phyloP scores from a whole-genome alignment of 2,888 invertebrate species.

The Gryllus longicercus region DNA sequence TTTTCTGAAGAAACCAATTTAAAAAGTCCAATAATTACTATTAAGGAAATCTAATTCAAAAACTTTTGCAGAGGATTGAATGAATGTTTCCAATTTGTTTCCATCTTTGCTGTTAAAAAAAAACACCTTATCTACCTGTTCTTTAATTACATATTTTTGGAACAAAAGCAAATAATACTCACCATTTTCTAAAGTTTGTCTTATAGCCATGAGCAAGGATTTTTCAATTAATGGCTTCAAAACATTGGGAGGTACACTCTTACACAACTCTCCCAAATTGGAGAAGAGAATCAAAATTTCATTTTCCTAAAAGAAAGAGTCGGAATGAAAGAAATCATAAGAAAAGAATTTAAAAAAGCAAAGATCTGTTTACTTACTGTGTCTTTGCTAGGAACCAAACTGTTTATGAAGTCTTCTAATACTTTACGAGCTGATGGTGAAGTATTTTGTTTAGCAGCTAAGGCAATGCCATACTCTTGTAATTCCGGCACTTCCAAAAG shows the following conservation, averaged over 20 bases:
- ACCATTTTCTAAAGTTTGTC: too few relatives aligned
- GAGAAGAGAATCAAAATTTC: slow-evolving; percentile 52
- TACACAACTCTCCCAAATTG: slow-evolving; percentile 55
- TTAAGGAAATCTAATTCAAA: too few relatives aligned
- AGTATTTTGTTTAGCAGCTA: slow-evolving; percentile 62
- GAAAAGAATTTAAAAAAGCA: slow-evolving; percentile 22
- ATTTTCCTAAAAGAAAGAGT: slow-evolving; percentile 41
- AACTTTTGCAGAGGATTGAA: too few relatives aligned
- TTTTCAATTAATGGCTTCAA: slow-evolving; percentile 55
- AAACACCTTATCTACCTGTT: too few relatives aligned
- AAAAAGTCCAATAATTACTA: too few relatives aligned
- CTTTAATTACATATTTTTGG: too few relatives aligned
- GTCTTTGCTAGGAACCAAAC: slow-evolving; percentile 48
- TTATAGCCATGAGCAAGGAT: slow-evolving; percentile 49
- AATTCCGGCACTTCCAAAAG: slow-evolving; percentile 55
- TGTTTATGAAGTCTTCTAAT: slow-evolving; percentile 60
- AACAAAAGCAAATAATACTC: too few relatives aligned
- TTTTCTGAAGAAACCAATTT: too few relatives aligned
- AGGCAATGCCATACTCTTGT: slow-evolving; percentile 53
- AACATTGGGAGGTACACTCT: slow-evolving; percentile 56
- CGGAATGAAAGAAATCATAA: slow-evolving; percentile 20
- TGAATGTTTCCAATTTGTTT: too few relatives aligned
- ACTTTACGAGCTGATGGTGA: slow-evolving; percentile 62
- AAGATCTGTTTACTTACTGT: slow-evolving; percentile 46
- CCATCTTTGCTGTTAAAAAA: too few relatives aligned